Percentiles rank a stretch among this genome's conserved stretches.
Conservation (phyloP, 2,888 invertebrate genomes). For the Phasia obesa region DNA sequence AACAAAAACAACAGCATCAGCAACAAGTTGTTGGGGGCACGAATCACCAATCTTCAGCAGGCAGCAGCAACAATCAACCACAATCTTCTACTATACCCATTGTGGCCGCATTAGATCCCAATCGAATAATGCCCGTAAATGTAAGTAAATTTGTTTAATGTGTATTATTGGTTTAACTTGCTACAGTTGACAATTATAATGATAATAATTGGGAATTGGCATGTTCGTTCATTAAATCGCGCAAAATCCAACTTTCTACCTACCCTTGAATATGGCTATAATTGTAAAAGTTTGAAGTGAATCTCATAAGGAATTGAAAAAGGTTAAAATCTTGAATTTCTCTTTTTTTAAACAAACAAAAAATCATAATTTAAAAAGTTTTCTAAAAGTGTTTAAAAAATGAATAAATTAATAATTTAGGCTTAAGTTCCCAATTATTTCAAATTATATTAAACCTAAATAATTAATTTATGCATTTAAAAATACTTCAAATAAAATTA, state of each 20-base stretch:
- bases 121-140: slow-evolving; percentile 85
- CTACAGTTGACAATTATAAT: not conserved
- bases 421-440: too few species aligned
- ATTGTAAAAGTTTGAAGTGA: not conserved
- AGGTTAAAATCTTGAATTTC: too few species aligned
- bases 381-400: too few species aligned
- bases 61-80: slow-evolving; percentile 66
- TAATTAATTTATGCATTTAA: too few species aligned
- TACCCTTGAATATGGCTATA: not conserved
- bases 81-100: slow-evolving; percentile 80
- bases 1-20: slow-evolving; percentile 73
- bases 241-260: not conserved
- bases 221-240: not conserved
- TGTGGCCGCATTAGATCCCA: slow-evolving; percentile 83
- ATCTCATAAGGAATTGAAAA: not conserved
- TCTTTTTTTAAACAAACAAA: too few species aligned
- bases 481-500: too few species aligned
- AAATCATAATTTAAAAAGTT: too few species aligned
- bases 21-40: slow-evolving; percentile 54
- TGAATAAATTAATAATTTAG: too few species aligned
- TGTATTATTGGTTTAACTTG: not conserved
- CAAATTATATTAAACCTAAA: too few species aligned
- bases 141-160: slow-evolving; percentile 74
- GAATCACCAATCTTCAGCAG: slow-evolving; percentile 64
- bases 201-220: not conserved